These are phyloP conservation scores for Cephus sareptanus DNA, from an alignment of 2,888 invertebrate genomes.

Conservation along the genomic window DNA sequence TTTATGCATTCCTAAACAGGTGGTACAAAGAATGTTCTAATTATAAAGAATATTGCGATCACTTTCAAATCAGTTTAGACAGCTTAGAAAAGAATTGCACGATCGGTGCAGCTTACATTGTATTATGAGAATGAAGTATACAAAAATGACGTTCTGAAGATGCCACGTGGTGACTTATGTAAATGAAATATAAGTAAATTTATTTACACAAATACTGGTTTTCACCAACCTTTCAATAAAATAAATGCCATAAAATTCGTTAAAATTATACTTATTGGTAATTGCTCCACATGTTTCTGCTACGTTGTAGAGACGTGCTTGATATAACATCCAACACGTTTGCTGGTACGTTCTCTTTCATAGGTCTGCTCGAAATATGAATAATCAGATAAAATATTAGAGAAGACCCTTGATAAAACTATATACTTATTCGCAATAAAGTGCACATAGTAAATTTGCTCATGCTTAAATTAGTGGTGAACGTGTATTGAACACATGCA, in stretches of 20 bases:
- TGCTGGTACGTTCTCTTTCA: slow-evolving; percentile 40
- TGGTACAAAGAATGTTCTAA: background rate
- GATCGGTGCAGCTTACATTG: background rate
- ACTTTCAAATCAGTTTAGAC: background rate
- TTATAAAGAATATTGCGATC: background rate
- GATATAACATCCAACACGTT: slow-evolving; percentile 26
- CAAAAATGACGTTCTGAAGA: background rate
- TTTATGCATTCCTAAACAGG: background rate
- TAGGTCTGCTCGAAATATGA: slow-evolving; percentile 33
- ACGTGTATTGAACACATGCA: background rate
- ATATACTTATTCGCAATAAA: background rate
- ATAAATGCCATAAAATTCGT: background rate
- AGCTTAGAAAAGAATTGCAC: background rate
- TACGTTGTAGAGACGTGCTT: slow-evolving; percentile 7
- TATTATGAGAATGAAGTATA: background rate
- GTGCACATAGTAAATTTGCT: background rate
- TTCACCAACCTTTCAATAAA: background rate
- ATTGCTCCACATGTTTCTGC: slow-evolving; percentile 17
- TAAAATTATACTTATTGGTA: slow-evolving; percentile 5
- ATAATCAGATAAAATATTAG: background rate
- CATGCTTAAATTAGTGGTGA: background rate
- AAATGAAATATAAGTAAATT: background rate
- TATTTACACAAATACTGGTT: background rate
- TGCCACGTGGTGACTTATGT: background rate
- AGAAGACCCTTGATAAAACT: background rate